Evolutionary conservation across 2,888 invertebrate species (phyloP).

Genomic region (Hartigia nigra): DNA sequence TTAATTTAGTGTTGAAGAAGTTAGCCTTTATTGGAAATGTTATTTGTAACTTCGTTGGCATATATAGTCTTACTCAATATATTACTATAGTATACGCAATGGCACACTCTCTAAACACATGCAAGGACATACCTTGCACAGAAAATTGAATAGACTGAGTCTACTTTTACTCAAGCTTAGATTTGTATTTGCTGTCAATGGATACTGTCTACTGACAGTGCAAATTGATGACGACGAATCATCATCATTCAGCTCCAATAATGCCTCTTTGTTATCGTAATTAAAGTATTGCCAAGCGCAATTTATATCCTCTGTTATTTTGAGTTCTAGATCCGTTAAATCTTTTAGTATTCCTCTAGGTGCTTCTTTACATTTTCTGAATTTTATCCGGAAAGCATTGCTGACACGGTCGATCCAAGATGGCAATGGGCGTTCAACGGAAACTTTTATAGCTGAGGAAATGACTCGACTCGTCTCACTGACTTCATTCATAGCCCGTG

Average conservation of each 20-base stretch:
- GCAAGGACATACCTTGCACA: constrained; percentile 7
- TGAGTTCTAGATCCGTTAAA: not conserved
- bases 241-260: not conserved
- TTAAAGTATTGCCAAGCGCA: not conserved
- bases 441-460: constrained; percentile 25
- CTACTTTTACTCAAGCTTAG: constrained; percentile 1
- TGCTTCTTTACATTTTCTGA: not conserved
- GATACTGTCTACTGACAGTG: not conserved
- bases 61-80: not conserved
- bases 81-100: not conserved
- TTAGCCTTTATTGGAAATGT: not conserved
- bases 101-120: not conserved
- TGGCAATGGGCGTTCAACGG: constrained; percentile 7
- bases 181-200: not conserved
- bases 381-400: not conserved
- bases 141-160: constrained; percentile 3
- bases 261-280: not conserved
- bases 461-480: constrained; percentile 26
- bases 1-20: not conserved
- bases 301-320: not conserved
- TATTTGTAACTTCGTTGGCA: not conserved
- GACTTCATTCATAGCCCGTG: constrained; percentile 5
- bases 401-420: not conserved
- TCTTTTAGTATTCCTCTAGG: not conserved
- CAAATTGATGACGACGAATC: not conserved